Base-by-base conservation (phyloP, 2,113 vertebrate species). In the Hoplias malabaricus region DNA sequence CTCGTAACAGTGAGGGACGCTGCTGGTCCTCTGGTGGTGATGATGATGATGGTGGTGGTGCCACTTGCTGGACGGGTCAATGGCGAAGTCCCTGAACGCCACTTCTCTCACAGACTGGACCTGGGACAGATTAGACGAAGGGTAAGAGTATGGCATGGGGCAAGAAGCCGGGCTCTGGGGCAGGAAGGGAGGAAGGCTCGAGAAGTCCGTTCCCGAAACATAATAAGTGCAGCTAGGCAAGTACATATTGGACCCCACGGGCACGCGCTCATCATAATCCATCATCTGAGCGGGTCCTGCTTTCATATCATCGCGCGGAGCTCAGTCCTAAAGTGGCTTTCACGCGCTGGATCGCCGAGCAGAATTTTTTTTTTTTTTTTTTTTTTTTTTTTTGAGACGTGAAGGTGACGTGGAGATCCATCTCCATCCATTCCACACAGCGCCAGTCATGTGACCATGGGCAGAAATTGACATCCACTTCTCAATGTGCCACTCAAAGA, bases 391-490 rank as follows among this genome's bases (percentile, higher is more conserved):
- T 95, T 92, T 96, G 94, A 98, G 95, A 96, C 96, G 94, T 96
- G 94, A 93, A n/a, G 96, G 96, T 98, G 97, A 98, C 96, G 97
- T 98, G 95, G 94, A 97, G 94, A 97, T 96, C 95, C 95, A 95
- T 98, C 95, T 95, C 95, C 94, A 95, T 96, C 96, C 96, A 96
- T 94, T 94, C 94, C 95, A 93, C 94, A 94, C 95, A 95, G 95
- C 94, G 96, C 94, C 92, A 94, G 94, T 96, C 98, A 98, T 95
- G 98, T 99, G 98, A 97, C 95, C 95, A 93, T 91, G 94, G 94
- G 96, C 94, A 95, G 94, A 96, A 96, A 96, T 95, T 98, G 96
- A 98, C 96, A 97, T 95, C 86, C 90, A 91, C 89, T 89, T 88
- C 87, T 78, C 50, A 77, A 78, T 73, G 75, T 69, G 66, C n/a